A percentile compares a stretch with the other conserved stretches of the same genome.
Conservation (phyloP, 2,888 invertebrate species). For the Anoplius nigerrimus region DNA sequence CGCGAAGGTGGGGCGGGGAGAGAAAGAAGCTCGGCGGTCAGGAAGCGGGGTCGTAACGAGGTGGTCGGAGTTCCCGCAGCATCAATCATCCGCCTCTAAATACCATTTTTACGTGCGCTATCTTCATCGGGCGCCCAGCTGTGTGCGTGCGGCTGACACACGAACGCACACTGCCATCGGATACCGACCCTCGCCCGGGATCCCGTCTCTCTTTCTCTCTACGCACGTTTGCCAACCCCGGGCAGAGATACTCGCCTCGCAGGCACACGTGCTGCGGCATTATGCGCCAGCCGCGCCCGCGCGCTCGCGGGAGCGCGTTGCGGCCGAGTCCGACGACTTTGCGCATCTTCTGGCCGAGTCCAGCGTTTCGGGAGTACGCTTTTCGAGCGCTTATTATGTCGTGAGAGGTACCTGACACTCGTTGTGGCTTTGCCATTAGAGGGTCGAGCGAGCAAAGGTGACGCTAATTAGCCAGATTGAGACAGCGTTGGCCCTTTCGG, state of each 20-base stretch:
- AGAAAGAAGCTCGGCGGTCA: constrained; percentile 11
- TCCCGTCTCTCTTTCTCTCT: too few species aligned
- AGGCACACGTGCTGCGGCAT: too few species aligned
- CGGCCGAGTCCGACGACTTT: too few species aligned
- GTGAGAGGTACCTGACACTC: constrained; percentile 4
- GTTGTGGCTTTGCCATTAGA: constrained; percentile 13
- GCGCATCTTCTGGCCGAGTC: too few species aligned
- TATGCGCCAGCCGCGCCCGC: too few species aligned
- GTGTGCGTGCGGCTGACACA: constrained; percentile 6
- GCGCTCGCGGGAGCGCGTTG: too few species aligned
- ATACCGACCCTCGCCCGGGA: too few species aligned
- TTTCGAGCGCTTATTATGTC: constrained; percentile 12
- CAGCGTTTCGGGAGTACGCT: not conserved
- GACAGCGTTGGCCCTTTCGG: not conserved
- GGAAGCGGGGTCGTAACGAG: constrained; percentile 50
- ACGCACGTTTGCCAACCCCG: too few species aligned
- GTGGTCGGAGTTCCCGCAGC: constrained; percentile 35
- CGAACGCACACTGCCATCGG: not conserved
- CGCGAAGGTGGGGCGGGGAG: constrained; percentile 10
- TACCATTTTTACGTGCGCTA: constrained; percentile 46
- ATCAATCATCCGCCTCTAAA: constrained; percentile 54
- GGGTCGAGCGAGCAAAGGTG: constrained; percentile 6
- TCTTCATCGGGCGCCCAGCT: constrained; percentile 36
- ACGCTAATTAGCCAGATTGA: constrained; percentile 34
- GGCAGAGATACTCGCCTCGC: too few species aligned